Conservation (phyloP, 2,797 vertebrate species). For the Perodicticus potto region DNA sequence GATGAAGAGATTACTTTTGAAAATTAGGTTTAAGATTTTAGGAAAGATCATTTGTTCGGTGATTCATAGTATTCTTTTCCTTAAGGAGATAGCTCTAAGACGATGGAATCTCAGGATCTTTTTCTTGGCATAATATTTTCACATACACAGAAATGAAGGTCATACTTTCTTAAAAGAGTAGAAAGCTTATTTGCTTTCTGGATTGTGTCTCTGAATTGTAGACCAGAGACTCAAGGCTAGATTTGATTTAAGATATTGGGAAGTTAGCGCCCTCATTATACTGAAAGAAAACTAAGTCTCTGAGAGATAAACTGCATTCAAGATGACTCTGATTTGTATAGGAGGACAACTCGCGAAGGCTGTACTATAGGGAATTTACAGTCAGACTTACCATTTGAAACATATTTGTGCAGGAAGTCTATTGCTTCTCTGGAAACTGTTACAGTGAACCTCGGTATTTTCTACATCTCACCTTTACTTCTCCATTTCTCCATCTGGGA, state of each 20-base stretch:
- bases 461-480: neutral
- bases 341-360: neutral
- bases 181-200: neutral
- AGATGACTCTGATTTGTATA: neutral
- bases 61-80: neutral
- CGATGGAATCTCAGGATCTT: neutral
- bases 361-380: neutral
- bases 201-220: neutral
- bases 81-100: neutral
- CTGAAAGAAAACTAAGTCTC: neutral
- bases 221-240: neutral
- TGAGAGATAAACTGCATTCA: neutral
- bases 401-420: neutral
- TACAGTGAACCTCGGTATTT: neutral
- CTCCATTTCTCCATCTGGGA: neutral
- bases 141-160: neutral
- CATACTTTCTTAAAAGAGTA: neutral
- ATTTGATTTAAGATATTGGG: neutral
- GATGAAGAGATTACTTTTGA: neutral
- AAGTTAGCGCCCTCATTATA: neutral
- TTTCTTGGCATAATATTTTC: neutral
- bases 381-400: neutral
- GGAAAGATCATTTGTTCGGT: neutral
- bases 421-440: neutral
- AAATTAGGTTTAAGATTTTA: slow-evolving; percentile 9